These are phyloP conservation scores for Chrysopa pallens DNA, from an alignment of 1,140 invertebrate genomes.

Conservation along the genomic window DNA sequence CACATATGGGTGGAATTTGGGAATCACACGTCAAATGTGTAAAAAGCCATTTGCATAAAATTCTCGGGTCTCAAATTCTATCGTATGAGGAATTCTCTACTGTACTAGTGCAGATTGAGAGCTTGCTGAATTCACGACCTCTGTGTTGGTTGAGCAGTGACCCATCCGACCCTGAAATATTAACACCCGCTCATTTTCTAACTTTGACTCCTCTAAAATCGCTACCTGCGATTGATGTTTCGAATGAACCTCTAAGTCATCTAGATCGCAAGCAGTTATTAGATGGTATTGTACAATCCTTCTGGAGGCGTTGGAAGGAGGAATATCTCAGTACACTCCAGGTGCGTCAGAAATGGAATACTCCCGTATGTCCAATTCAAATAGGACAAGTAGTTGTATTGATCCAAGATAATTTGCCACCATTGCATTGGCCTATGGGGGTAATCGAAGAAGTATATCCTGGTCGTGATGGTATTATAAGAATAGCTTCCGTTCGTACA, in stretches of 20 bases:
- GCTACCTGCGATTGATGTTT: slow-evolving; percentile 6
- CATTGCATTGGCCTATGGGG: slow-evolving; percentile 14
- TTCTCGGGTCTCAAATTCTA: slow-evolving; percentile 8
- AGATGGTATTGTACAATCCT: slow-evolving; percentile 5
- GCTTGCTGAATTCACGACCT: slow-evolving; percentile 11
- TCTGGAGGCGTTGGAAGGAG: slow-evolving; percentile 8
- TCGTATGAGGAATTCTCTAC: slow-evolving; percentile 11
- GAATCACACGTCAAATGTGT: slow-evolving; percentile 20
- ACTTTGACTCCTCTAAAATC: slow-evolving; percentile 13
- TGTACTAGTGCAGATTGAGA: slow-evolving; percentile 11
- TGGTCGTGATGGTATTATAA: slow-evolving; percentile 6
- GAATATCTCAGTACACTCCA: slow-evolving; percentile 7
- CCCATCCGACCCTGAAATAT: slow-evolving; percentile 8
- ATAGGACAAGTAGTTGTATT: slow-evolving; percentile 12
- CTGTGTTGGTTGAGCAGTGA: slow-evolving; percentile 7
- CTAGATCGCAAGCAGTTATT: slow-evolving; percentile 4
- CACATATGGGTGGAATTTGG: slow-evolving; percentile 24
- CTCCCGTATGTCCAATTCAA: slow-evolving; percentile 1
- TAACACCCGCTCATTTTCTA: slow-evolving; percentile 21
- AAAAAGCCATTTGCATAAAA: slow-evolving; percentile 18
- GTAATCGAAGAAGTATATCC: slow-evolving; percentile 17
- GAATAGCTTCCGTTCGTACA: slow-evolving; percentile 6
- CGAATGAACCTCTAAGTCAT: neutral
- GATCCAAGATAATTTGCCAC: slow-evolving; percentile 9
- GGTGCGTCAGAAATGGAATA: slow-evolving; percentile 1